Percentiles rank a stretch among this genome's conserved stretches.
These are phyloP conservation scores for Drosophila ficusphila DNA, from an alignment of 1,140 invertebrate species.

Conservation along the genomic window DNA sequence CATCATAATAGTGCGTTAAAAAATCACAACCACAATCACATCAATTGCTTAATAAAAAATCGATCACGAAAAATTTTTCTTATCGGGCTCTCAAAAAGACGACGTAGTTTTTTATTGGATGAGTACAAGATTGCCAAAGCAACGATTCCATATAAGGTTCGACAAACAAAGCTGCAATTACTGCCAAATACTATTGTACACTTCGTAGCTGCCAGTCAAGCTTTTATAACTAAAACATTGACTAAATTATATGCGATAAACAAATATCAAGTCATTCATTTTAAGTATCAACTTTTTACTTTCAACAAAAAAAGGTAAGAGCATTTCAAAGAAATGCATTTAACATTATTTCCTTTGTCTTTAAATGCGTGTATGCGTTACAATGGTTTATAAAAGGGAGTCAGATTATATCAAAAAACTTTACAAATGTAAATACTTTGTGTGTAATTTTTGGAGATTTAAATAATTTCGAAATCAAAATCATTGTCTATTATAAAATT, in stretches of 20 bases:
- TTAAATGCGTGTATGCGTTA: too few species aligned
- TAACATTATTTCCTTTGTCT: too few species aligned
- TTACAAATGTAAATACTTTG: conserved; percentile 30
- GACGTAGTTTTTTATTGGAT: background rate
- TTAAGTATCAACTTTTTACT: too few species aligned
- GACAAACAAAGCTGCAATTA: background rate
- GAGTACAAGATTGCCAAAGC: background rate
- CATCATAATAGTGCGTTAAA: background rate
- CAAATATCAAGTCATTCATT: too few species aligned
- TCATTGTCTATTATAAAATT: conserved; percentile 21
- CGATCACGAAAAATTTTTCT: background rate
- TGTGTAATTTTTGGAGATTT: conserved; percentile 10
- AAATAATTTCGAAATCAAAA: conserved; percentile 11
- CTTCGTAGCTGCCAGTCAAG: too few species aligned
- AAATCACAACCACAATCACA: background rate
- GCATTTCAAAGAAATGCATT: too few species aligned
- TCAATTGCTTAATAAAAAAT: background rate
- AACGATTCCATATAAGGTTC: background rate
- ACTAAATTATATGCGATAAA: too few species aligned
- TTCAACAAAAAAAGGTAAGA: too few species aligned
- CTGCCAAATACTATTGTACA: background rate
- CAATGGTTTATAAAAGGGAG: background rate
- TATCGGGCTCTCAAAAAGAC: background rate
- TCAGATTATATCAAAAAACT: background rate
- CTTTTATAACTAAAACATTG: too few species aligned